phyloP scores from a whole-genome alignment of 2,797 vertebrate species.

The Psittacula derbiana region DNA sequence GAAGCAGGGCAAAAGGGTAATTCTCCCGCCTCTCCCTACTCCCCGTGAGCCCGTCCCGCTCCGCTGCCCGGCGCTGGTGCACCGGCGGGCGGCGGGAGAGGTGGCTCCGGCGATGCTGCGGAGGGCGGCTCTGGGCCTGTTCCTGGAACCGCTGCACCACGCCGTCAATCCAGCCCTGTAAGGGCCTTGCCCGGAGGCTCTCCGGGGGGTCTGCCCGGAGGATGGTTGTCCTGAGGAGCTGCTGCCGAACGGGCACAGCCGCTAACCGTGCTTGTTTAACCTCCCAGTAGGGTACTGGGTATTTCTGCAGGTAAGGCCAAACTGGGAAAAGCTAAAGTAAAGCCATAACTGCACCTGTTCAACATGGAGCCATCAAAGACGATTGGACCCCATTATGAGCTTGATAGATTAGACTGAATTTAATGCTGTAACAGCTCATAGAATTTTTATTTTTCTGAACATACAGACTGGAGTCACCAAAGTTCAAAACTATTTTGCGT shows the following conservation, averaged over 20 bases:
- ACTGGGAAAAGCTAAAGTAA: background rate
- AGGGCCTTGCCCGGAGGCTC: background rate
- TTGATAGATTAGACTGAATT: too few relatives aligned
- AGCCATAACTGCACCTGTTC: rapidly evolving
- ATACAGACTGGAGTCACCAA: rapidly evolving
- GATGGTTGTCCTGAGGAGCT: background rate
- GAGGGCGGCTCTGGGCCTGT: background rate
- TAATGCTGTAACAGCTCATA: background rate
- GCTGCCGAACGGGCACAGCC: background rate
- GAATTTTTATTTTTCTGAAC: background rate
- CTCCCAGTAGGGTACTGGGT: background rate
- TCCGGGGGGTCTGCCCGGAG: background rate
- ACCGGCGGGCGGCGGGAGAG: background rate
- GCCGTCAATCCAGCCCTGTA: background rate
- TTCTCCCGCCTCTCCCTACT: background rate
- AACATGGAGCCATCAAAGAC: background rate
- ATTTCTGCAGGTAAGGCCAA: background rate
- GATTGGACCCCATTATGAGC: rapidly evolving
- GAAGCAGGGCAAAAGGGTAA: background rate
- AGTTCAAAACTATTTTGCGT: background rate
- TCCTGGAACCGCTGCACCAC: background rate
- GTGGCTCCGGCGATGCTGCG: background rate
- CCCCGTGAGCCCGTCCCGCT: too few relatives aligned
- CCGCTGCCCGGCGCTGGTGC: background rate
- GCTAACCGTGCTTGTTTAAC: rapidly evolving